Evolutionary conservation across 2,113 vertebrate genomes (phyloP), one percentile per base, ranked within the genome.

Genomic region (Thinocorus orbignyianus): DNA sequence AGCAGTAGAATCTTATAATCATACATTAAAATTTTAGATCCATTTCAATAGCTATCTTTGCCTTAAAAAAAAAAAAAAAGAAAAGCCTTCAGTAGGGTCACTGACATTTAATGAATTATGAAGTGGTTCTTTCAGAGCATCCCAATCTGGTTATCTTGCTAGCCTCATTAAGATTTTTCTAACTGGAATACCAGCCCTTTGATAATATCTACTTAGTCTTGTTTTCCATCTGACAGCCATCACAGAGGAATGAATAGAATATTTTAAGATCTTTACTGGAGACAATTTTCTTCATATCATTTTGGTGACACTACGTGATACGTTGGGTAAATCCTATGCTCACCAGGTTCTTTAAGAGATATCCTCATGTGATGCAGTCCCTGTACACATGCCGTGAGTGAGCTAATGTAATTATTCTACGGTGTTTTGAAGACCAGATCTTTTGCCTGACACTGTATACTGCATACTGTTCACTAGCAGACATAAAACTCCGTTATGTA

Each of bases 91-190:
- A 51, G 54, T 70, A 51, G 30, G 61, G 80, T 88, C 69, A 58
- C 64, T 68, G 88, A 72, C 60, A 78, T 84, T 90, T 80, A 93
- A 92, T 81, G 58, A 95, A 93, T 95, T 92, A 93, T 81, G 78
- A 90, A 95, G 78, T 77, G 58, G 24, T 68, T 87, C 64, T 90
- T 90, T 58, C 58, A 69, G 42, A 88, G 44, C 79, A 81, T 77
- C 86, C 54, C 60, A 88, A 69, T 68, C 64, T 54, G 70, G 54
- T 84, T 92, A 85, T 69, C 49, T 74, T 82, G 35, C 60, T 85
- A 49, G 70, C 58, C 86, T 94, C 79, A 90, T 92, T 94, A 91
- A 69, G 44, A 60, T 35, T 91, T 94, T 88, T 73, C 49, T 60
- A 37, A 26, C 74, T 46, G 81, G 90, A 81, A 85, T 60, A 88